Percentiles rank a stretch among this genome's conserved stretches.
Evolutionary conservation across 2,113 vertebrate species (phyloP).

Genomic region (Gnathochromis pfefferi): DNA sequence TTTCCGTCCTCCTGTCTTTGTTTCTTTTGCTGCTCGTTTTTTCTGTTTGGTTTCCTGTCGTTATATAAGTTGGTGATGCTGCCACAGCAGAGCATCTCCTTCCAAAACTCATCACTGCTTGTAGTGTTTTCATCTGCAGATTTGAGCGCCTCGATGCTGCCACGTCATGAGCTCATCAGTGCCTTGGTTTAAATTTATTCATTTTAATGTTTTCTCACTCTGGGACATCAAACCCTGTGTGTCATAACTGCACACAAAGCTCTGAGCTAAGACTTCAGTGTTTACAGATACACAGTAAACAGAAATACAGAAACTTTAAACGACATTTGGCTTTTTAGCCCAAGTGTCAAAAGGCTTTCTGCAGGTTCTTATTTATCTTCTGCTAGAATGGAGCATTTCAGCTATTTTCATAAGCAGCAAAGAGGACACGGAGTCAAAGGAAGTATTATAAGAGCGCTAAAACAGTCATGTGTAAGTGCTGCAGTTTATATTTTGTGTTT

Average conservation of each 20-base stretch:
- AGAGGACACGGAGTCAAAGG: neutral
- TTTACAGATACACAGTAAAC: neutral
- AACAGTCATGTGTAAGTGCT: neutral
- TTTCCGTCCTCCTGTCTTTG: neutral
- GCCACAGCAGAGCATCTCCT: neutral
- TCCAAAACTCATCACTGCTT: neutral
- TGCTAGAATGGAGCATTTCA: neutral
- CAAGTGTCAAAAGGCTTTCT: neutral
- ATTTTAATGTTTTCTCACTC: neutral
- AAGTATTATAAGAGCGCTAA: neutral
- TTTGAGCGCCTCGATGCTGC: neutral
- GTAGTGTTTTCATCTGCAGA: rapidly evolving
- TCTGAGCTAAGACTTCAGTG: neutral
- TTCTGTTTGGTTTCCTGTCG: neutral
- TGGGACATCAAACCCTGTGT: neutral
- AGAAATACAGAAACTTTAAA: neutral
- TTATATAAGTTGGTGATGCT: neutral
- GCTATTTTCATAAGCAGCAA: neutral
- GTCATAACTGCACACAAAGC: neutral
- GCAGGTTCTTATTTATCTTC: neutral
- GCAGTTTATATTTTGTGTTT: neutral
- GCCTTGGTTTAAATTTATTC: neutral
- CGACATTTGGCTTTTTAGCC: neutral
- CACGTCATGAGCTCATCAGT: neutral
- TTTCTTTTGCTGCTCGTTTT: neutral